Percentiles rank a stretch among this genome's conserved stretches.
phyloP scores from a whole-genome alignment of 2,113 vertebrate genomes.

The Malurus melanocephalus region DNA sequence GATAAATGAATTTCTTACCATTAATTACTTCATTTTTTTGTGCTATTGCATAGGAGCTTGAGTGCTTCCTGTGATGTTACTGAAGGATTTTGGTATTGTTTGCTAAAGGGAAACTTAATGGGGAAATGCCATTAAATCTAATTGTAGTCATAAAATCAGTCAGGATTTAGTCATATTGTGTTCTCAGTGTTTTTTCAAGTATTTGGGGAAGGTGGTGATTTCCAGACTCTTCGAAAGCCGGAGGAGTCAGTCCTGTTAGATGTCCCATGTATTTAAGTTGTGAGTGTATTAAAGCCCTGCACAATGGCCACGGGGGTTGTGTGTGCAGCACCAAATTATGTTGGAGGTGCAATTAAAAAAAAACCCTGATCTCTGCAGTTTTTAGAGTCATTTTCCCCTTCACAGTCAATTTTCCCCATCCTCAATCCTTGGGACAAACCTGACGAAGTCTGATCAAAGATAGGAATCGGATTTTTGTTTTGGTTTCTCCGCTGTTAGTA shows the following conservation, averaged over 20 bases:
- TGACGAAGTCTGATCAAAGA: neutral
- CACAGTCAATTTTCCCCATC: neutral
- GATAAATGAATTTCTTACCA: neutral
- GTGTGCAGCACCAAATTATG: neutral
- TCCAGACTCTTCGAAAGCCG: neutral
- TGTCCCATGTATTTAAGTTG: neutral
- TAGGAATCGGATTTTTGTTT: neutral
- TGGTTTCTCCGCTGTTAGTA: neutral
- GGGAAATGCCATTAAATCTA: neutral
- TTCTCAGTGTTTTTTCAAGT: neutral
- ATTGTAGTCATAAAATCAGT: neutral
- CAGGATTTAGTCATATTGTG: neutral
- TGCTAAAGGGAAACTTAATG: neutral
- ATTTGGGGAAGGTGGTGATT: neutral
- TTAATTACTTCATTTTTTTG: neutral
- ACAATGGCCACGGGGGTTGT: neutral
- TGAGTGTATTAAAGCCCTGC: neutral
- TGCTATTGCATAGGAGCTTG: neutral
- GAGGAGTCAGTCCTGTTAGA: neutral
- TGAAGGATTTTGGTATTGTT: neutral
- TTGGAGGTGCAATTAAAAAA: neutral
- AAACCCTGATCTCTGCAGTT: neutral
- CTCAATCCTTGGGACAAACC: neutral
- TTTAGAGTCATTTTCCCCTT: rapidly evolving
- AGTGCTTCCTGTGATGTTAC: neutral